phyloP scores from a whole-genome alignment of 2,888 invertebrate genomes.

The Pollenia angustigena region DNA sequence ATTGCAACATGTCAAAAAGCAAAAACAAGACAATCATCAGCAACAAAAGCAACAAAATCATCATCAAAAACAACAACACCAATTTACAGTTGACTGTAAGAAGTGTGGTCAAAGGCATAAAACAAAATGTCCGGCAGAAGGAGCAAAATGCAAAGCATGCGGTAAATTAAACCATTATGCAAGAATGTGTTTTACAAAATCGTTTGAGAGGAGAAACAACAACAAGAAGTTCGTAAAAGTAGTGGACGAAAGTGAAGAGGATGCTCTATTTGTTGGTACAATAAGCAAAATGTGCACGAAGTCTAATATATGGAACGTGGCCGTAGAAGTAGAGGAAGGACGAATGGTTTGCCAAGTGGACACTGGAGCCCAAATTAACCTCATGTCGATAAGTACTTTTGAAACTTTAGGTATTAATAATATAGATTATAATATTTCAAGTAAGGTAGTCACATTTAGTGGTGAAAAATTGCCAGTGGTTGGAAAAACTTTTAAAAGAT shows the following conservation, averaged over 20 bases:
- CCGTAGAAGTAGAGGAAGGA: conserved; percentile 3
- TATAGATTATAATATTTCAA: conserved; percentile 32
- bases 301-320: conserved; percentile 32
- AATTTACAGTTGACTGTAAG: conserved; percentile 15
- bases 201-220: not conserved
- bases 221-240: not conserved
- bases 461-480: conserved; percentile 42
- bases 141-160: conserved; percentile 28
- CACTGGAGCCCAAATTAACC: not conserved
- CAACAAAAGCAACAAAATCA: conserved; percentile 7
- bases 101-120: conserved; percentile 49
- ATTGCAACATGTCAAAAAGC: conserved; percentile 12
- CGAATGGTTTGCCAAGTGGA: too few relatives aligned
- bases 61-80: conserved; percentile 14
- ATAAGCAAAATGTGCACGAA: not conserved
- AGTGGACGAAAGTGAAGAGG: not conserved
- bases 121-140: conserved; percentile 40
- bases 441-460: conserved; percentile 49
- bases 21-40: not conserved
- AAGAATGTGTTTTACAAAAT: conserved; percentile 47
- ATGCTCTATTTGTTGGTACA: not conserved
- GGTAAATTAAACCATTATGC: conserved; percentile 49
- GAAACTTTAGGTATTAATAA: conserved; percentile 32
- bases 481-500: conserved; percentile 25
- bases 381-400: conserved; percentile 33